A percentile compares a stretch with the other conserved stretches of the same genome.
Evolutionary conservation across 64 coral and sea anemone genomes (phyloP).

Genomic region (Trachythela sp.): DNA sequence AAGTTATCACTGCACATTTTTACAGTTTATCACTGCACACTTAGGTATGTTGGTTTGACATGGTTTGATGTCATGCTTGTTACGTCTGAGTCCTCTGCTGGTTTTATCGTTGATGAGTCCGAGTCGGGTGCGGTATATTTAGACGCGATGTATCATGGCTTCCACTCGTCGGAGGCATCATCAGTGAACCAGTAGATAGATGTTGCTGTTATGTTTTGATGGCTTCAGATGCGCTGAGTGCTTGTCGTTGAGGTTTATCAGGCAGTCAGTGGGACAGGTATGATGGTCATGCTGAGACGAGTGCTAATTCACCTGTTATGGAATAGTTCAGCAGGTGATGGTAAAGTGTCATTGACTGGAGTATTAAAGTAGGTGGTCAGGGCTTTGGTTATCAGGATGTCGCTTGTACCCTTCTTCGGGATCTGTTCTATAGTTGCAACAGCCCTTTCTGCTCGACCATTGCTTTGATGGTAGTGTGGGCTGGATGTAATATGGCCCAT

Average conservation of each 20-base stretch:
- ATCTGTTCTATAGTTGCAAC: background rate
- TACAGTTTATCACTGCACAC: no score
- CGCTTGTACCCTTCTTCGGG: background rate
- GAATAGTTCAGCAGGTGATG: background rate
- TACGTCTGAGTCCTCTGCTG: conserved; percentile 39
- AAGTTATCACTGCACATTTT: no score
- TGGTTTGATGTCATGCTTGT: conserved; percentile 50
- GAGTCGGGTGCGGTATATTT: conserved; percentile 32
- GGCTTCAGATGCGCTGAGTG: conserved; percentile 26
- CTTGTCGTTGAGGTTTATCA: conserved; percentile 22
- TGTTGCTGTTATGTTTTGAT: conserved; percentile 15
- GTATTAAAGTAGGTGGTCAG: background rate
- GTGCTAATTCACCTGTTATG: background rate
- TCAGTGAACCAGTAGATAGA: conserved; percentile 38
- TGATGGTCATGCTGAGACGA: background rate
- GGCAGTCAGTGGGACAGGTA: background rate
- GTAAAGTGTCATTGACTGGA: background rate
- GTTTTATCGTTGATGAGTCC: conserved; percentile 33
- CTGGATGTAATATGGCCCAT: background rate
- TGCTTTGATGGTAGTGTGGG: background rate
- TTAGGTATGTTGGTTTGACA: no score
- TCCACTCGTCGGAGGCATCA: conserved; percentile 45
- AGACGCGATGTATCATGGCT: background rate
- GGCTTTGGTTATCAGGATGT: background rate
- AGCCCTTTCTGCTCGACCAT: background rate